These are phyloP conservation scores for Drosophila ohnishii DNA, from an alignment of 1,140 invertebrate species.

Conservation along the genomic window DNA sequence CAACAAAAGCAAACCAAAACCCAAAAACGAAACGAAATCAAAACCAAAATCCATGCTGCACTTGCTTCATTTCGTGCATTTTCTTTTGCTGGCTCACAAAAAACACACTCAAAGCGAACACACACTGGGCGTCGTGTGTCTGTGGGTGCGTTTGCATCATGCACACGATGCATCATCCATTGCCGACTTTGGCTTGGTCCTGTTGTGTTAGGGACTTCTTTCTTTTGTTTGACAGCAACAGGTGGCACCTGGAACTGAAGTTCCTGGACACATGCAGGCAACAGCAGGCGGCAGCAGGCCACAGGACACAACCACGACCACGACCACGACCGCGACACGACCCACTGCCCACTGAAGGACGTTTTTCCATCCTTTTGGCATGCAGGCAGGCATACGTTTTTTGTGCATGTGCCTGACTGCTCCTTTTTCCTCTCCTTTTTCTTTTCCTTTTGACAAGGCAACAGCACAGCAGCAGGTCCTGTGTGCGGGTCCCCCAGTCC, in stretches of 20 bases:
- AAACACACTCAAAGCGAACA: neutral
- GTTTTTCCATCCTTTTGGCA: constrained; percentile 69
- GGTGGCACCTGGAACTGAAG: constrained; percentile 59
- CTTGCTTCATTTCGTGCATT: constrained; percentile 29
- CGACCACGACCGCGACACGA: neutral
- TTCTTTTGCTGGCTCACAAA: constrained; percentile 25
- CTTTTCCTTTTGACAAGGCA: constrained; percentile 42
- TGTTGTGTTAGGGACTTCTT: constrained; percentile 61
- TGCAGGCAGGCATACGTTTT: constrained; percentile 34
- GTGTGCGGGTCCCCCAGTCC: neutral
- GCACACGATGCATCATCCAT: constrained; percentile 3
- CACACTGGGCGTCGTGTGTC: neutral
- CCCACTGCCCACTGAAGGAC: constrained; percentile 60
- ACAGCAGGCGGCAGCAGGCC: constrained; percentile 2
- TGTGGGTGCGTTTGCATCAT: neutral
- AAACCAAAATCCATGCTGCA: constrained; percentile 22
- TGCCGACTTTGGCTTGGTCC: constrained; percentile 50
- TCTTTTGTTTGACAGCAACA: constrained; percentile 63
- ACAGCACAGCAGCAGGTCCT: neutral
- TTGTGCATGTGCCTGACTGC: constrained; percentile 15
- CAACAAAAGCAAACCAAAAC: constrained; percentile 18
- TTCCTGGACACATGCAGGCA: constrained; percentile 55
- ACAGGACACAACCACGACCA: constrained; percentile 18
- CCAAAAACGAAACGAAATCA: neutral
- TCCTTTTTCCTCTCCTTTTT: constrained; percentile 16